Evolutionary conservation across 2,113 vertebrate genomes (phyloP).

Genomic region (Salvelinus fontinalis): DNA sequence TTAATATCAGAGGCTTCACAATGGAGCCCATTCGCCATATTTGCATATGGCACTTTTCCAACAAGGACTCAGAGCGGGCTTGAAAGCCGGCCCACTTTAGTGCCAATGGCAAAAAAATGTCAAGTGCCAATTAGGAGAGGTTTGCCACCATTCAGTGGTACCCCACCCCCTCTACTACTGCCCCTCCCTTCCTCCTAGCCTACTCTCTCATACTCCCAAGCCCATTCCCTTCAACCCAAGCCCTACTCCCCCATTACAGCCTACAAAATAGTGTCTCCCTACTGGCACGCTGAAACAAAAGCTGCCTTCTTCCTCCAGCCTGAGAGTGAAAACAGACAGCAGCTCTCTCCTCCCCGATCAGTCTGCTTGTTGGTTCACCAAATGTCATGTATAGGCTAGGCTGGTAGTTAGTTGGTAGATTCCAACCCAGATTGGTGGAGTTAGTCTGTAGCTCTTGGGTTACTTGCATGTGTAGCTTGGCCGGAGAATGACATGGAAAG

Average conservation of each 20-base stretch:
- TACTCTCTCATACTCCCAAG: conserved; percentile 71
- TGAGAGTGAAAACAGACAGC: conserved; percentile 52
- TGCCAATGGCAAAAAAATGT: conserved; percentile 79
- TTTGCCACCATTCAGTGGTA: conserved; percentile 75
- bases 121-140: conserved; percentile 82
- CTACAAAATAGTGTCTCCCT: conserved; percentile 51
- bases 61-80: conserved; percentile 75
- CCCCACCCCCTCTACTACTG: conserved; percentile 69
- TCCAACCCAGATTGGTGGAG: neutral
- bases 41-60: conserved; percentile 83
- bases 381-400: conserved; percentile 41
- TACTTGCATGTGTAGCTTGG: too few relatives aligned
- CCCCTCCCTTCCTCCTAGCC: conserved; percentile 59
- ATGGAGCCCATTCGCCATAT: conserved; percentile 72
- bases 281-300: conserved; percentile 67
- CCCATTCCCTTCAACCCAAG: conserved; percentile 41
- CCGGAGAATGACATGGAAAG: too few relatives aligned
- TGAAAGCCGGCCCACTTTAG: conserved; percentile 77
- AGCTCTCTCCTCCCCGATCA: conserved; percentile 47
- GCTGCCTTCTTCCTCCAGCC: conserved; percentile 51
- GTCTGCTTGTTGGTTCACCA: conserved; percentile 54
- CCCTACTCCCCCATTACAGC: conserved; percentile 52
- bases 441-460: neutral
- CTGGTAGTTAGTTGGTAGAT: conserved; percentile 27
- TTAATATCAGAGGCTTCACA: conserved; percentile 75